Evolutionary conservation across 2,113 vertebrate species (phyloP).

Genomic region (Cebus imitator): DNA sequence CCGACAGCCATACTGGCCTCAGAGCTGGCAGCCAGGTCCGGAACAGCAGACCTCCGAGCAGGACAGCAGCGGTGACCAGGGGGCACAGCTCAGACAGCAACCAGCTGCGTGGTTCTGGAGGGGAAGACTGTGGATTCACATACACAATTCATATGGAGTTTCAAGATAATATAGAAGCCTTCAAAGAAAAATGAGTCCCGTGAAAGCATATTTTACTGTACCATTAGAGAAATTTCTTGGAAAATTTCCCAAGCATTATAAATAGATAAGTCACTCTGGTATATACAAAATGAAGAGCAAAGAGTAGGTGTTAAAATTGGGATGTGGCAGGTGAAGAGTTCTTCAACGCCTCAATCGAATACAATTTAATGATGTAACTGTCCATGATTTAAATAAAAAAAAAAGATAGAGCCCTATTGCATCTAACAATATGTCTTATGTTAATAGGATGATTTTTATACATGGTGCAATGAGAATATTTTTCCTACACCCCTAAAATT

Average conservation of each 20-base stretch:
- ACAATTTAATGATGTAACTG: constrained; percentile 31
- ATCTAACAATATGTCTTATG: background rate
- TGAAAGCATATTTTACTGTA: background rate
- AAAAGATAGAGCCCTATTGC: background rate
- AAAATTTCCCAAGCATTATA: constrained; percentile 46
- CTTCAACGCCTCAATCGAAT: constrained; percentile 10
- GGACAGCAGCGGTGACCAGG: background rate
- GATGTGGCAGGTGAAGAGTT: background rate
- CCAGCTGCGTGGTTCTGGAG: rapidly evolving
- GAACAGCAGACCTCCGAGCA: constrained; percentile 92
- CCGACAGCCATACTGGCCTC: constrained; percentile 93
- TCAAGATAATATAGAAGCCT: background rate
- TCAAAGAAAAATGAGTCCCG: constrained; percentile 7
- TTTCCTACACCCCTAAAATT: constrained; percentile 22
- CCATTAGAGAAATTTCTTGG: constrained; percentile 29
- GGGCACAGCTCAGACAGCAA: background rate
- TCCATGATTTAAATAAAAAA: constrained; percentile 47
- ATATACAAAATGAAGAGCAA: constrained; percentile 36
- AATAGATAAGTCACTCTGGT: constrained; percentile 9
- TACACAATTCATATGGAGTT: background rate
- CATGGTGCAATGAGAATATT: background rate
- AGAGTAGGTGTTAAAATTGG: constrained; percentile 44
- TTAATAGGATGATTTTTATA: background rate
- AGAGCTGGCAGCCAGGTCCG: constrained; percentile 93
- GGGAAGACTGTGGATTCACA: background rate